A percentile compares a stretch with the other conserved stretches of the same genome.
phyloP scores from a whole-genome alignment of 2,888 invertebrate species.

The Andricus quercusramuli region DNA sequence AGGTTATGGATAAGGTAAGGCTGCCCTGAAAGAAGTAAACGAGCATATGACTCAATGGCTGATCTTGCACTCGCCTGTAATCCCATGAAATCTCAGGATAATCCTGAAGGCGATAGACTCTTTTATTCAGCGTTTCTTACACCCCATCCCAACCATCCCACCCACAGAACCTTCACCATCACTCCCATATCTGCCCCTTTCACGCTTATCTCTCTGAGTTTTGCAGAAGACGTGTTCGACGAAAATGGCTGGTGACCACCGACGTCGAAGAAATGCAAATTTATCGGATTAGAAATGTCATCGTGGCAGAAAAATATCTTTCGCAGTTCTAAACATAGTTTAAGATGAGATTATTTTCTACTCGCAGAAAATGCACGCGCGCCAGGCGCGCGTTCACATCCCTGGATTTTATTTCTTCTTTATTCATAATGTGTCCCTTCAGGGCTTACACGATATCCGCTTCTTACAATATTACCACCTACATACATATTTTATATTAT shows the following conservation, averaged over 20 bases:
- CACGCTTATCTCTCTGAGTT: conserved; percentile 35
- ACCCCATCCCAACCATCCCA: conserved; percentile 1
- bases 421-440: too few species aligned
- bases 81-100: conserved; percentile 39
- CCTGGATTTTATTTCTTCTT: too few species aligned
- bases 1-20: conserved; percentile 35
- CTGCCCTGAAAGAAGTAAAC: conserved; percentile 27
- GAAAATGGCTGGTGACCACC: neutral
- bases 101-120: conserved; percentile 37
- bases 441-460: too few species aligned
- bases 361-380: too few species aligned
- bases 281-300: neutral
- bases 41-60: conserved; percentile 36
- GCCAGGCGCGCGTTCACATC: too few species aligned
- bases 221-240: conserved; percentile 4
- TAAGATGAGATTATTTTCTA: too few species aligned
- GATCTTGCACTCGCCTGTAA: conserved; percentile 38
- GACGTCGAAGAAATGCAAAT: neutral
- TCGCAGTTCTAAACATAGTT: neutral
- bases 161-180: conserved; percentile 25
- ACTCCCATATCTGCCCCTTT: conserved; percentile 31
- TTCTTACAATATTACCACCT: too few species aligned
- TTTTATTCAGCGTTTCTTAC: conserved; percentile 26
- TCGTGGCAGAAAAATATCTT: neutral
- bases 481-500: too few species aligned